Evolutionary conservation across 2,113 vertebrate species (phyloP).

Genomic region (Plestiodon gilberti): DNA sequence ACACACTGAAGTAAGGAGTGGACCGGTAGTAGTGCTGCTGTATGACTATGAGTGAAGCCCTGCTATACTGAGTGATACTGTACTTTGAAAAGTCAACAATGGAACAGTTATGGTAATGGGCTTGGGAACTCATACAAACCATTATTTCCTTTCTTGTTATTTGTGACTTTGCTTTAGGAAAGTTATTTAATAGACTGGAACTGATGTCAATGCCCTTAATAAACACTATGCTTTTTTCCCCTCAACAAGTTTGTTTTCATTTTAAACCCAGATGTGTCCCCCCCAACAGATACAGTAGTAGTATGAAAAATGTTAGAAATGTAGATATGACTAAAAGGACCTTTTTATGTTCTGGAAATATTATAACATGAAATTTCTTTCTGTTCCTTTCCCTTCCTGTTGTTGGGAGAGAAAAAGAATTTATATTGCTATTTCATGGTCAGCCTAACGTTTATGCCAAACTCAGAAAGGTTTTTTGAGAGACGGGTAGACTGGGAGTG

Average conservation of each 20-base stretch:
- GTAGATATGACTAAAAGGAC: slow-evolving; percentile 67
- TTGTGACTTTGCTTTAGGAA: slow-evolving; percentile 65
- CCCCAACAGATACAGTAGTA: slow-evolving; percentile 56
- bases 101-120: slow-evolving; percentile 18
- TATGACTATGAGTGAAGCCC: background rate
- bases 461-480: slow-evolving; percentile 55
- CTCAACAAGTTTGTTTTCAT: slow-evolving; percentile 62
- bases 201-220: slow-evolving; percentile 66
- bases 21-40: background rate
- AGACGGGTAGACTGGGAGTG: background rate
- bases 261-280: slow-evolving; percentile 43
- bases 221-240: slow-evolving; percentile 55
- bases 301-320: slow-evolving; percentile 49
- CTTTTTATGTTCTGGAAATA: slow-evolving; percentile 68
- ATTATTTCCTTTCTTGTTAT: slow-evolving; percentile 68
- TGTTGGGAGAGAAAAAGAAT: slow-evolving; percentile 66
- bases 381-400: slow-evolving; percentile 60
- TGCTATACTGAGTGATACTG: background rate
- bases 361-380: slow-evolving; percentile 59
- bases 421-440: slow-evolving; percentile 68
- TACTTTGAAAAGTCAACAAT: background rate
- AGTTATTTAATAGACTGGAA: slow-evolving; percentile 57
- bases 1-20: too few species aligned
- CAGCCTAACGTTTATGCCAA: slow-evolving; percentile 61
- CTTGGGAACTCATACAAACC: slow-evolving; percentile 63